Base-by-base conservation (phyloP, 2,113 vertebrate species). In the Bos indicus region DNA sequence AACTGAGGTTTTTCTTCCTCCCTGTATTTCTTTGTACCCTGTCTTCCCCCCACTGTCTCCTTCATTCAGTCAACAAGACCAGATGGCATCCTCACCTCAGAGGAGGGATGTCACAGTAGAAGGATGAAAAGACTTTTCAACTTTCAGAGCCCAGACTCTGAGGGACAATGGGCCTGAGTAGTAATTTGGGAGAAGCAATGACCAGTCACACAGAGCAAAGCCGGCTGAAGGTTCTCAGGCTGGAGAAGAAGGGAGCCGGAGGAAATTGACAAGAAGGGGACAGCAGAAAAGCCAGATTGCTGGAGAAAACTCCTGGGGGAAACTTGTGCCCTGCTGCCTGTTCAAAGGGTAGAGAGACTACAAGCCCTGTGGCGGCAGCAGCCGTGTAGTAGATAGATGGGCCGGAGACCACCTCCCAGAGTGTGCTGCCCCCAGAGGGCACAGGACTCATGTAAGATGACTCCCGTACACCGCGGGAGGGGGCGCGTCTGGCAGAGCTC, bases 31-130 rank as follows among this genome's bases (percentile, higher is more conserved):
- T 40, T 85, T 33, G 21, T 16, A 15, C 23, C 12, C 56, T 28
- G 1, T 11, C 7, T 4, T 40, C 23, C 36, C 25, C 17, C 19
- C 0, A 2, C 8, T 7, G 25, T 13, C 8, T 5, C 13, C 25
- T 46, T 48, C 64, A 28, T 84, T 91, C 87, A 82, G 52, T 84
- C 88, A 51, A 14, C 54, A 62, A 30, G 88, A 88, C 81, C 97
- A 94, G 91, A 95, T 89, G 96, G 85, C 80, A 80, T 80, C 74
- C 46, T 97, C 43, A 19, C 97, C 94, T 96, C 17, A 2, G 94
- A 96, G 92, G 82, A 90, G 56, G 26, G 21, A 51, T 64, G 67
- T 97, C 95, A 71, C 56, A 30, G 52, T 28, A 88, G 91, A 94
- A 94, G 78, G 80, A 97, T 36, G 89, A 91, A 92, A 57, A 91